phyloP scores from a whole-genome alignment of 2,113 vertebrate genomes.

The Perca schrenkii region DNA sequence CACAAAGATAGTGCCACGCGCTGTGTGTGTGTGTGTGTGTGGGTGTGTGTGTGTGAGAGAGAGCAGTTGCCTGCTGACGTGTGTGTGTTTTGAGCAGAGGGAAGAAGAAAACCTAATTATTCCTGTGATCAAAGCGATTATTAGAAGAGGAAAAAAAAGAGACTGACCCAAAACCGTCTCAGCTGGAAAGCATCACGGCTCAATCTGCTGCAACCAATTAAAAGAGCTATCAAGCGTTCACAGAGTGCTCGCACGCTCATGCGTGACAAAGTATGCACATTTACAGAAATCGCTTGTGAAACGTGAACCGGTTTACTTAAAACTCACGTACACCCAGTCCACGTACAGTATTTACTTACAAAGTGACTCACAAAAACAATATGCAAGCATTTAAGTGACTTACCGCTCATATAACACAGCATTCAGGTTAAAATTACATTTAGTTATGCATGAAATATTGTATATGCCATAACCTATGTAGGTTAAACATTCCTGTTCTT shows the following conservation, averaged over 20 bases:
- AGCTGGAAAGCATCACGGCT: slow-evolving; percentile 66
- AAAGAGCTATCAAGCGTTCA: slow-evolving; percentile 58
- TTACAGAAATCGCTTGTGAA: slow-evolving; percentile 31
- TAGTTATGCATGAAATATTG: slow-evolving; percentile 31
- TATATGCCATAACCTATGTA: not conserved
- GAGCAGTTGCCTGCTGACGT: slow-evolving; percentile 28
- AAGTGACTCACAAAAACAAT: slow-evolving; percentile 10
- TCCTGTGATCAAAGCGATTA: slow-evolving; percentile 79
- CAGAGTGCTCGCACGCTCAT: slow-evolving; percentile 17
- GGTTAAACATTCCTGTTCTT: not conserved
- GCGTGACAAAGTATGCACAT: slow-evolving; percentile 41
- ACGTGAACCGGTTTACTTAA: slow-evolving; percentile 27
- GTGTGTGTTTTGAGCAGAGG: slow-evolving; percentile 6
- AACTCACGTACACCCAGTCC: slow-evolving; percentile 4
- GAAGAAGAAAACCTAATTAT: slow-evolving; percentile 71
- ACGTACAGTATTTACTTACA: slow-evolving; percentile 16
- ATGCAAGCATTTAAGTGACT: not conserved
- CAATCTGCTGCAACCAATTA: slow-evolving; percentile 71
- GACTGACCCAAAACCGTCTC: slow-evolving; percentile 78
- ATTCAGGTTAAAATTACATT: slow-evolving; percentile 8
- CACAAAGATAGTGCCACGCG: no score
- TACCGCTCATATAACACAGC: not conserved
- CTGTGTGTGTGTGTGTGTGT: no score
- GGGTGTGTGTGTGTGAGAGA: not conserved
- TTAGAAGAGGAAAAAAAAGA: slow-evolving; percentile 38